phyloP scores from a whole-genome alignment of 2,888 invertebrate genomes.

The Microplitis manilae region DNA sequence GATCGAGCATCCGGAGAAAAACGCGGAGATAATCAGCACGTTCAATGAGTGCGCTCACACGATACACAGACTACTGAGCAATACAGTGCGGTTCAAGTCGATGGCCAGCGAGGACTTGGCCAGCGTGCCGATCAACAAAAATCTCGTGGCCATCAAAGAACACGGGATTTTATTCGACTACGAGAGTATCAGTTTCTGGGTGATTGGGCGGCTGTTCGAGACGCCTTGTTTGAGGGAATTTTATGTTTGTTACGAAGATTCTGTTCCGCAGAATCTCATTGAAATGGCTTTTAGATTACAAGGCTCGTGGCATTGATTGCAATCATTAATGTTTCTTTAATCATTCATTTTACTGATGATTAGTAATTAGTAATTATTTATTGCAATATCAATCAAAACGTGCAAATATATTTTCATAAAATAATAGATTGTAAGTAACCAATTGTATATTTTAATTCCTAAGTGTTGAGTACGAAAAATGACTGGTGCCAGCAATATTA shows the following conservation, averaged over 20 bases:
- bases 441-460: too few relatives aligned
- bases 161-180: conserved; percentile 85
- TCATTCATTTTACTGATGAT: too few relatives aligned
- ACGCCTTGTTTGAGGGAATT: conserved; percentile 85
- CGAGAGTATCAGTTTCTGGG: conserved; percentile 82
- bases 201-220: conserved; percentile 84
- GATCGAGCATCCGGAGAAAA: conserved; percentile 70
- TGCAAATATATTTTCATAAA: too few relatives aligned
- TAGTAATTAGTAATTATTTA: too few relatives aligned
- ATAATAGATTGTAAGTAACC: too few relatives aligned
- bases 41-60: conserved; percentile 81
- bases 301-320: conserved; percentile 68
- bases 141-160: conserved; percentile 86
- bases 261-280: conserved; percentile 88
- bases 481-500: too few relatives aligned
- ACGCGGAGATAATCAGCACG: conserved; percentile 78
- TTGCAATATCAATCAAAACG: too few relatives aligned
- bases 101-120: conserved; percentile 74
- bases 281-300: conserved; percentile 89
- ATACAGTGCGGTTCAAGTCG: conserved; percentile 78
- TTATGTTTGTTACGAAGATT: conserved; percentile 90
- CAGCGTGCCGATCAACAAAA: conserved; percentile 78
- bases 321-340: neutral
- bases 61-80: conserved; percentile 83
- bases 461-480: too few relatives aligned